phyloP scores from a whole-genome alignment of 1,140 invertebrate species.

The Sitobion miscanthi region DNA sequence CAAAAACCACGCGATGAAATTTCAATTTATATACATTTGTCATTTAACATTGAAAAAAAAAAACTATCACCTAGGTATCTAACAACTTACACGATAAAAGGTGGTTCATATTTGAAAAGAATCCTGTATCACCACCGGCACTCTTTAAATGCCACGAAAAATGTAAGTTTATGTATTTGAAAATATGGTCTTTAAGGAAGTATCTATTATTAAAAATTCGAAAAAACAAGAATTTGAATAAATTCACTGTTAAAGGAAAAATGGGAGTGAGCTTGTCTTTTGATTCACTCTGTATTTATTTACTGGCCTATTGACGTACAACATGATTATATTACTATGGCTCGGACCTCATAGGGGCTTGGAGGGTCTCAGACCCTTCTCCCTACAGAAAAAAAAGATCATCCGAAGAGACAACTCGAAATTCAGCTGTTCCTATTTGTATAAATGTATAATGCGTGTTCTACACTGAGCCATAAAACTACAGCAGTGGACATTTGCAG shows the following conservation, averaged over 20 bases:
- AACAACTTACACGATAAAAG: too few relatives aligned
- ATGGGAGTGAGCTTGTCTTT: too few relatives aligned
- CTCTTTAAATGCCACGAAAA: too few relatives aligned
- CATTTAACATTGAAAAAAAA: too few relatives aligned
- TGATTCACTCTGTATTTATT: background rate
- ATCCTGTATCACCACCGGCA: too few relatives aligned
- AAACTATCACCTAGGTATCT: too few relatives aligned
- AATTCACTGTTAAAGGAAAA: background rate
- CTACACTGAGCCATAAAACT: background rate
- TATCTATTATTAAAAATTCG: background rate
- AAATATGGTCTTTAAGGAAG: background rate
- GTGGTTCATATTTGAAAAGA: too few relatives aligned
- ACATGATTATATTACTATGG: background rate
- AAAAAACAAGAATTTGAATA: background rate
- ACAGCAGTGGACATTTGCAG: background rate
- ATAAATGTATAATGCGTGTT: background rate
- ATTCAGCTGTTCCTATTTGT: slow-evolving; percentile 7
- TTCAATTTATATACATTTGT: too few relatives aligned
- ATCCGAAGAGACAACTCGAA: background rate
- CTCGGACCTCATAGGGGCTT: slow-evolving; percentile 4
- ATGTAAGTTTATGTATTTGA: background rate
- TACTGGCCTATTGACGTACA: background rate
- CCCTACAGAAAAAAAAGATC: background rate
- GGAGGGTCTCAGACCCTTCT: slow-evolving; percentile 3
- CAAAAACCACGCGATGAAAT: too few relatives aligned